phyloP scores from a whole-genome alignment of 2,888 invertebrate genomes.

The Watsonalla cultraria region DNA sequence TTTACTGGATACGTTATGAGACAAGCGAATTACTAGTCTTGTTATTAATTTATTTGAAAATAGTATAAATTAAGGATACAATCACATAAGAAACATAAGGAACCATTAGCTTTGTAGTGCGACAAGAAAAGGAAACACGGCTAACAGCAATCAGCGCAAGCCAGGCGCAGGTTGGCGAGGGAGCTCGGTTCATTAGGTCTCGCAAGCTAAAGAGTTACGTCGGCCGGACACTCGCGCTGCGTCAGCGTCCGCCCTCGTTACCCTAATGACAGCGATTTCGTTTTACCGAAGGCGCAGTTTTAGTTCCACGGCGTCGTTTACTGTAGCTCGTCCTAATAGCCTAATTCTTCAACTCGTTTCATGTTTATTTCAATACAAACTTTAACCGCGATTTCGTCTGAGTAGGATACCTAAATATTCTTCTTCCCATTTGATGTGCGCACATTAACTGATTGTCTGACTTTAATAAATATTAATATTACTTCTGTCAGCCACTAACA shows the following conservation, averaged over 20 bases:
- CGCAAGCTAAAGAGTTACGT: constrained; percentile 59
- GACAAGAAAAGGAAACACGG: constrained; percentile 33
- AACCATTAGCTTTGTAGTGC: constrained; percentile 33
- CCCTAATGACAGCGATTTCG: constrained; percentile 74
- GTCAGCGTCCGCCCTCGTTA: constrained; percentile 71
- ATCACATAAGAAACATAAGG: constrained; percentile 8
- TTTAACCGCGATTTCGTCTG: constrained; percentile 8
- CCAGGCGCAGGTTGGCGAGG: constrained; percentile 44
- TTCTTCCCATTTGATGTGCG: too few species aligned
- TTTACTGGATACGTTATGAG: constrained; percentile 56
- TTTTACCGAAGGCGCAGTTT: constrained; percentile 64
- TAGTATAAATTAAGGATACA: too few species aligned
- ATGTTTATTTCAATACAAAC: constrained; percentile 57
- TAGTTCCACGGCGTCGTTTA: constrained; percentile 63
- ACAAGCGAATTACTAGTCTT: constrained; percentile 64
- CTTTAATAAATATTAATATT: too few species aligned
- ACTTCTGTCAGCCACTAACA: too few species aligned
- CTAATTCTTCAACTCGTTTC: constrained; percentile 55
- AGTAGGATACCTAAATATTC: too few species aligned
- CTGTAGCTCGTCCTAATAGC: constrained; percentile 67
- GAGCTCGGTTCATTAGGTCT: constrained; percentile 66
- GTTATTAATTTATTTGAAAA: constrained; percentile 30
- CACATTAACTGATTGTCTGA: too few species aligned
- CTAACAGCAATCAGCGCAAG: constrained; percentile 40
- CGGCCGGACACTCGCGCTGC: constrained; percentile 54